Evolutionary conservation across 2,797 vertebrate genomes (phyloP), one percentile per base, ranked within the genome.

Genomic region (Hoplostethus atlanticus): DNA sequence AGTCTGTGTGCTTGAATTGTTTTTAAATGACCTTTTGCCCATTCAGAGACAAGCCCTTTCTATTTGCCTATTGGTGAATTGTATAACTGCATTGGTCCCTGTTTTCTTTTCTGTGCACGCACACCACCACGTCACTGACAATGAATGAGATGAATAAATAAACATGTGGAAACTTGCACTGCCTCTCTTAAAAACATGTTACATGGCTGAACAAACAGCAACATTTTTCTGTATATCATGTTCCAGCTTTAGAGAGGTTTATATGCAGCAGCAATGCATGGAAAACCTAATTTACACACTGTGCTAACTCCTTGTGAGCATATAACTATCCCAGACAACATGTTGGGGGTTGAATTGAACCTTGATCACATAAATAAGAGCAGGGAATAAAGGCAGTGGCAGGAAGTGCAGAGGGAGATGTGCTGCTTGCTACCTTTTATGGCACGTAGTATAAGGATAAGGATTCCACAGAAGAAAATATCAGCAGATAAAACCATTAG

Each of bases 121-220:
- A 80, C 48, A 47, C 38, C 21, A 73, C 68, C 47, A 75, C 42
- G 74, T 62, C 48, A 62, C 62, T 91, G 68, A 84, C 38, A 72
- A 76, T 82, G 44, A 89, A 76, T 85, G 71, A 85, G 71, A 90
- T 81, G n/a, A 95, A 91, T 91, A 92, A 94, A 94, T 73, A 86
- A 86, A 88, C 46, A 60, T 63, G 60, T 77, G 38, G 28, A 84
- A 84, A 71, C 52, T 68, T 16, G 69, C 7, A 46, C 52, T 5
- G 2, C 1, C 1, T 70, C 13, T 46, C 64, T 10, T 46, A 11
- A 7, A 46, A 54, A 4, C 38, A 10, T 9, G 6, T 21, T 1
- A n/a, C 0, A n/a, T 50, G 11, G 6, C 4, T 34, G 15, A 66
- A 66, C 28, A 79, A 46, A 46, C 28, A 28, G 28, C 28, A 28